A percentile compares a stretch with the other conserved stretches of the same genome.
Conservation (phyloP, 2,113 vertebrate species). For the Engraulis encrasicolus region DNA sequence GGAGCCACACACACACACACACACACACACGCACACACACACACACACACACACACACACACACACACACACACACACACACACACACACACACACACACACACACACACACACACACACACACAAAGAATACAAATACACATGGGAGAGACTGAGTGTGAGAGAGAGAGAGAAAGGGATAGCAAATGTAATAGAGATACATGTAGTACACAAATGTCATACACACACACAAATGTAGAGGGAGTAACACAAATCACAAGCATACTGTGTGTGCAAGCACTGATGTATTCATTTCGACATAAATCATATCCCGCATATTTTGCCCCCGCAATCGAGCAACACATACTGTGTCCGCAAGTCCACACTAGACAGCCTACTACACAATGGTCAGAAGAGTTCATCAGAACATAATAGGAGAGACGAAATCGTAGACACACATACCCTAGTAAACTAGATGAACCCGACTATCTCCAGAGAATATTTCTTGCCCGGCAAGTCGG, state of each 20-base stretch:
- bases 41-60: background rate
- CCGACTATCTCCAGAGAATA: too few relatives aligned
- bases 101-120: background rate
- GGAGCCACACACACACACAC: background rate
- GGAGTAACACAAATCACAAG: background rate
- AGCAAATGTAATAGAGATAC: background rate
- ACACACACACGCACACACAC: background rate
- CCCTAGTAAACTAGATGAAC: too few relatives aligned
- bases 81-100: background rate
- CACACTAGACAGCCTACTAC: background rate
- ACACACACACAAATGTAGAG: background rate
- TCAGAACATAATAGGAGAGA: background rate
- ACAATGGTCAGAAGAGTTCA: background rate
- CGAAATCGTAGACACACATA: too few relatives aligned
- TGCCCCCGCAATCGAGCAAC: background rate
- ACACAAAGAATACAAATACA: background rate
- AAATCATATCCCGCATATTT: background rate
- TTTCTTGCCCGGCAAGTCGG: too few relatives aligned
- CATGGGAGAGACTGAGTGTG: too few relatives aligned
- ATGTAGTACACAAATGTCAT: background rate
- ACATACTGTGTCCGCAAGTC: background rate
- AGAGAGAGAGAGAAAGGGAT: too few relatives aligned
- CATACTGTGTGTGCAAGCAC: background rate
- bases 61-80: slow-evolving; percentile 2
- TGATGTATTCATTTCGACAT: background rate